These are phyloP conservation scores for Apodemus sylvaticus DNA, from an alignment of 2,113 vertebrate species.

Conservation along the genomic window DNA sequence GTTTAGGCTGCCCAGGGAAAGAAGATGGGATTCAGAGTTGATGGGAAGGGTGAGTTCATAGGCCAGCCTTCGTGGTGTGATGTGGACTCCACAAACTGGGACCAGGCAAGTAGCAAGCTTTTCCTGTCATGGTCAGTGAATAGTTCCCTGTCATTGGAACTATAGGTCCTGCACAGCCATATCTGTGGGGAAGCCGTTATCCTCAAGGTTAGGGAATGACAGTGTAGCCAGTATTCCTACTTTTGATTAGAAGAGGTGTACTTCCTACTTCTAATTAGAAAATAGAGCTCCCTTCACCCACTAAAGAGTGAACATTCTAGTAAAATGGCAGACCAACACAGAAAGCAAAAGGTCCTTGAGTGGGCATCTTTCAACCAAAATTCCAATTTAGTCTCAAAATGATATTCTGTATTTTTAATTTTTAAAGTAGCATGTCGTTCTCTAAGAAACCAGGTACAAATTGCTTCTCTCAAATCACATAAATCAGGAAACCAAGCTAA, in stretches of 20 bases:
- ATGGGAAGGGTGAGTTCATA: background rate
- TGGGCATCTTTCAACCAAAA: background rate
- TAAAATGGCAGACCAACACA: background rate
- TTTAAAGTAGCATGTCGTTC: background rate
- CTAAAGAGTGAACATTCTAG: background rate
- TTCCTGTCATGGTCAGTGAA: background rate
- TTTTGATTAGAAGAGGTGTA: background rate
- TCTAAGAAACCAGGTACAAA: background rate
- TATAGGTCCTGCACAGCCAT: background rate
- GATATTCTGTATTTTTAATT: background rate
- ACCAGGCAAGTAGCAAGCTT: background rate
- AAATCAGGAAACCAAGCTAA: background rate
- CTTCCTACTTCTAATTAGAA: no score
- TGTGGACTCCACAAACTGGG: background rate
- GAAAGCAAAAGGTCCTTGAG: background rate
- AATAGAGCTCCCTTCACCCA: background rate
- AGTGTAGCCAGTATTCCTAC: background rate
- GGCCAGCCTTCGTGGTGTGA: background rate
- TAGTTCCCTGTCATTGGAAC: background rate
- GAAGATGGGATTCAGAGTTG: no score
- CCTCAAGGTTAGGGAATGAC: background rate
- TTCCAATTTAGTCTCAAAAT: background rate
- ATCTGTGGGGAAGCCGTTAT: background rate
- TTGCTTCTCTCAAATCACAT: background rate
- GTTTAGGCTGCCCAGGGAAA: background rate